Evolutionary conservation across 1,140 invertebrate genomes (phyloP), one percentile per base, ranked within the genome.

Genomic region (Heliconius congener): DNA sequence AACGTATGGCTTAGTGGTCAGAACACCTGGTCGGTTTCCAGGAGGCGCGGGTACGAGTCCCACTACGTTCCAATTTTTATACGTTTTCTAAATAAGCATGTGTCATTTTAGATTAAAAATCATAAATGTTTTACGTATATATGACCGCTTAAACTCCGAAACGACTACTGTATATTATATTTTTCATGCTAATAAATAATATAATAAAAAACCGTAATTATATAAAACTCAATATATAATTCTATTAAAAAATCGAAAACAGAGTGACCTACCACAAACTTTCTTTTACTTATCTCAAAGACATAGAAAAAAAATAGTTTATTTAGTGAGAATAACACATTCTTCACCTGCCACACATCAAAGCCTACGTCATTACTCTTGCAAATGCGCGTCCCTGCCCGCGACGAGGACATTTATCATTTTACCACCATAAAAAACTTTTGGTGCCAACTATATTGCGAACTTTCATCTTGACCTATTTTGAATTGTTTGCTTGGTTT

Each of bases 291-390:
- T 27, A 66, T 13, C 9, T 30, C 13, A 66, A 66, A 66, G 23
- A 66, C 23, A 27, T 60, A 3, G 6, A 23, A 57, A 66, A 66
- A 66, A 66, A 46, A 13, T 13, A 13, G 23, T 66, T 66, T 27
- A 23, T 66, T 66, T 13, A 66, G 57, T 72, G 34, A 52, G 39
- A 71, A 71, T 42, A 39, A 72, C 30, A 52, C 70, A 77, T 80
- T 76, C 74, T 57, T 80, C 74, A 80, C 74, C 74, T 76, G 79
- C 55, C 71, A 76, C 50, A 74, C 76, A 73, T 81, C 75, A 77
- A 71, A 81, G 39, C 71, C 39, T 74, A n/a, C 46, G 71, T 55
- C 75, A 81, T 77, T 77, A 81, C 60, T 81, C 79, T 77, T 39
- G 74, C 75, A 81, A 81, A 81, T 81, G 75, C 76, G 73, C 73